Percentiles rank a stretch among this genome's conserved stretches.
Conservation (phyloP, 2,888 invertebrate genomes). For the Drosophila tanythrix region DNA sequence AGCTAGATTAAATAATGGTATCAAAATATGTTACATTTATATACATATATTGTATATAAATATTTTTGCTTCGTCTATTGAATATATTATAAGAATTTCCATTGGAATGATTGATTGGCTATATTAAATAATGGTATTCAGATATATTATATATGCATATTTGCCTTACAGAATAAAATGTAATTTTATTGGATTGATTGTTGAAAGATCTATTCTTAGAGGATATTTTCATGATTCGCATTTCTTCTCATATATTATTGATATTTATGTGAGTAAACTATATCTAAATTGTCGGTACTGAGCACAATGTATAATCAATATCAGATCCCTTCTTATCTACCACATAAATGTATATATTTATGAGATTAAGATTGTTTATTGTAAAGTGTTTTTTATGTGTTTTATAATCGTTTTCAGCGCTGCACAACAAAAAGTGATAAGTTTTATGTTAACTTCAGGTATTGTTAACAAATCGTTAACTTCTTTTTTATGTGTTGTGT, state of each 20-base stretch:
- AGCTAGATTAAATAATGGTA: no score
- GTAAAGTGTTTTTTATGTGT: neutral
- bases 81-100: neutral
- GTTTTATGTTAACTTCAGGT: neutral
- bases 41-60: no score
- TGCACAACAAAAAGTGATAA: neutral
- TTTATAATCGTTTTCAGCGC: neutral
- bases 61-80: no score
- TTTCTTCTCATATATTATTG: neutral
- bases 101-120: neutral
- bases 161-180: neutral
- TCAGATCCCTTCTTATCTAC: neutral
- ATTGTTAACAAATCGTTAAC: neutral
- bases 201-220: neutral
- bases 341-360: neutral
- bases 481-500: neutral
- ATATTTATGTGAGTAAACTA: neutral
- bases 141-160: neutral
- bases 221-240: neutral
- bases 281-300: neutral
- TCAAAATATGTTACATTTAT: neutral
- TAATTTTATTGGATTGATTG: neutral
- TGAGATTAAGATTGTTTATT: neutral
- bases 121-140: neutral
- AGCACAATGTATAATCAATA: neutral